These are phyloP conservation scores for Macrobrachium nipponense DNA, from an alignment of 1,140 invertebrate genomes.

Conservation along the genomic window DNA sequence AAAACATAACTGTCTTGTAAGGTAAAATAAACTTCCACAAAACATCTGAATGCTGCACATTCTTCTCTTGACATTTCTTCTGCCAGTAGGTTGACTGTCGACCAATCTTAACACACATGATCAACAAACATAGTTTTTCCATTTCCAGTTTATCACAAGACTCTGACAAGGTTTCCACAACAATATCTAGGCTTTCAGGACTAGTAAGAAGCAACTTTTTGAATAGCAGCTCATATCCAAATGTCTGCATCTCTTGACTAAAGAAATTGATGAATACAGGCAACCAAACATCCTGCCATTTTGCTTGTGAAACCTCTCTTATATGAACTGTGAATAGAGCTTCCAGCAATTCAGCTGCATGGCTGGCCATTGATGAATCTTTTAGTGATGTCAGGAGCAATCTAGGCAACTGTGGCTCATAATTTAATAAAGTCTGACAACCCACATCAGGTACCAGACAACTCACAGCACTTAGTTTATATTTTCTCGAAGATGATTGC, in stretches of 20 bases:
- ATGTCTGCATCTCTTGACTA: constrained; percentile 54
- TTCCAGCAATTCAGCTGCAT: constrained; percentile 42
- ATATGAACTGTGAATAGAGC: constrained; percentile 36
- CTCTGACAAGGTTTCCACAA: constrained; percentile 40
- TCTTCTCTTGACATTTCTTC: constrained; percentile 14
- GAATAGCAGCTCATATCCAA: constrained; percentile 60
- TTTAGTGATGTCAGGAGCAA: constrained; percentile 27
- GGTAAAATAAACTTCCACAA: constrained; percentile 60
- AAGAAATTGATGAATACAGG: constrained; percentile 32
- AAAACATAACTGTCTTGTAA: constrained; percentile 43
- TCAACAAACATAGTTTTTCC: constrained; percentile 60
- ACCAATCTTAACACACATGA: constrained; percentile 61
- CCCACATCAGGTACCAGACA: constrained; percentile 51
- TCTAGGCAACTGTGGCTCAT: constrained; percentile 21
- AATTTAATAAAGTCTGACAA: constrained; percentile 6
- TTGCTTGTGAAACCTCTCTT: constrained; percentile 16
- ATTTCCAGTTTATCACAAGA: constrained; percentile 36
- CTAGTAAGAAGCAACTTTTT: constrained; percentile 51
- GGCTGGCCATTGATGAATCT: constrained; percentile 48
- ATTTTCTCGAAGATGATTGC: constrained; percentile 27
- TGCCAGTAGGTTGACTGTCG: constrained; percentile 48
- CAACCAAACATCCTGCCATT: constrained; percentile 48
- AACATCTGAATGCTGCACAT: background rate
- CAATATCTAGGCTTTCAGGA: constrained; percentile 45
- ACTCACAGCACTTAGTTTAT: constrained; percentile 41